Percentiles rank a stretch among this genome's conserved stretches.
Evolutionary conservation across 2,113 vertebrate species (phyloP).

Genomic region (Pachypanchax playfairii): DNA sequence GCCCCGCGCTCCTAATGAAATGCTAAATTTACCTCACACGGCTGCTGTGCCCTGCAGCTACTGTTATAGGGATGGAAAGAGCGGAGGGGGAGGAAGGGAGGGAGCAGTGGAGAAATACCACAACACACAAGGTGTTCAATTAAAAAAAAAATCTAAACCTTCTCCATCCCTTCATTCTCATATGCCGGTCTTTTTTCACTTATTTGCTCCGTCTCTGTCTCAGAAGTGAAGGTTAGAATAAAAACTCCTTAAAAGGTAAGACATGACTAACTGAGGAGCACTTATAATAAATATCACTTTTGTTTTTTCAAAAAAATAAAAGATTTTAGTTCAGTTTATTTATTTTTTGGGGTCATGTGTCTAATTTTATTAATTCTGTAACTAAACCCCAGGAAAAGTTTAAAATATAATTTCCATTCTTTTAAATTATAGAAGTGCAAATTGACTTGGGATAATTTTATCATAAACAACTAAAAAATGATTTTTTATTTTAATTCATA

Average conservation of each 20-base stretch:
- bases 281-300: conserved; percentile 27
- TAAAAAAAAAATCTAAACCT: conserved; percentile 57
- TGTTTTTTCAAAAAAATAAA: background rate
- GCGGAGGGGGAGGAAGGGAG: conserved; percentile 20
- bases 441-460: background rate
- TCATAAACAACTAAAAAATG: background rate
- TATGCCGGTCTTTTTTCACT: conserved; percentile 62
- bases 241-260: conserved; percentile 27
- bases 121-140: conserved; percentile 77
- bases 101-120: conserved; percentile 69
- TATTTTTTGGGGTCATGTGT: no score
- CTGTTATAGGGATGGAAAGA: conserved; percentile 78
- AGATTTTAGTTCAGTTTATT: no score
- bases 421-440: no score
- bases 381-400: background rate
- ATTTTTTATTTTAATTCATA: background rate
- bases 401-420: no score
- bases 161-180: conserved; percentile 31
- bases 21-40: conserved; percentile 84
- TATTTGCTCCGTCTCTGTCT: conserved; percentile 58
- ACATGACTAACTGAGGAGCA: conserved; percentile 57
- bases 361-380: background rate
- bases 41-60: conserved; percentile 79
- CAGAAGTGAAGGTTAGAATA: conserved; percentile 69
- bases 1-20: conserved; percentile 84